Conservation (phyloP, 2,888 invertebrate genomes). For the Craniophora ligustri region DNA sequence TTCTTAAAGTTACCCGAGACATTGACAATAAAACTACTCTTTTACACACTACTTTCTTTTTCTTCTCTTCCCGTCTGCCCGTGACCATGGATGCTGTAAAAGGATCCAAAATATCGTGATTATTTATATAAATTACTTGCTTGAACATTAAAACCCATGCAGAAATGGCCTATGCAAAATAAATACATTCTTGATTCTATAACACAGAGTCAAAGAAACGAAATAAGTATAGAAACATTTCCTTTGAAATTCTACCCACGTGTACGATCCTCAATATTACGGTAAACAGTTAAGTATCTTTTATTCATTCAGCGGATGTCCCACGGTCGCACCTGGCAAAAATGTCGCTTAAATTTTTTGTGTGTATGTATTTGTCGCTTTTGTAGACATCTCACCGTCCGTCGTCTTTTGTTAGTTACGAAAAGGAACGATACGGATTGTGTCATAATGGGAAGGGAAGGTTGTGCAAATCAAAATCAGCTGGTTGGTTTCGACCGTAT, state of each 20-base stretch:
- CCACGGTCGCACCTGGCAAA: slow-evolving; percentile 49
- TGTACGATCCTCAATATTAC: slow-evolving; percentile 8
- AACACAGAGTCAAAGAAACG: no score
- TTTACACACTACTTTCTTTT: no score
- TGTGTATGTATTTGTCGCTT: slow-evolving; percentile 12
- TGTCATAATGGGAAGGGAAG: slow-evolving; percentile 10
- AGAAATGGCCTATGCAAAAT: slow-evolving; percentile 1
- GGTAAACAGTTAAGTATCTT: slow-evolving; percentile 36
- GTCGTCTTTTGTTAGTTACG: background rate
- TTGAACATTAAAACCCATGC: no score
- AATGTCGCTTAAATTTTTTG: slow-evolving; percentile 28
- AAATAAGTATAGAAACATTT: background rate
- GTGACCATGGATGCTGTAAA: no score
- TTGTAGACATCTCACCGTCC: background rate
- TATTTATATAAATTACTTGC: no score
- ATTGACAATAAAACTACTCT: no score
- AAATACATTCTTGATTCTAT: slow-evolving; percentile 18
- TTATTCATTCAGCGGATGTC: slow-evolving; percentile 49
- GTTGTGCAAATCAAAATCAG: slow-evolving; percentile 20
- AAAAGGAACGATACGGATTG: slow-evolving; percentile 7
- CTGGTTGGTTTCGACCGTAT: slow-evolving; percentile 3
- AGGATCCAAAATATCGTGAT: no score
- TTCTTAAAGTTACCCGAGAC: background rate
- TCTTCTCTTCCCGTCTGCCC: no score
- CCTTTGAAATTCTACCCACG: slow-evolving; percentile 23